Conservation (phyloP, 2,113 vertebrate species). For the western clawed frog (Xenopus tropicalis) region DNA sequence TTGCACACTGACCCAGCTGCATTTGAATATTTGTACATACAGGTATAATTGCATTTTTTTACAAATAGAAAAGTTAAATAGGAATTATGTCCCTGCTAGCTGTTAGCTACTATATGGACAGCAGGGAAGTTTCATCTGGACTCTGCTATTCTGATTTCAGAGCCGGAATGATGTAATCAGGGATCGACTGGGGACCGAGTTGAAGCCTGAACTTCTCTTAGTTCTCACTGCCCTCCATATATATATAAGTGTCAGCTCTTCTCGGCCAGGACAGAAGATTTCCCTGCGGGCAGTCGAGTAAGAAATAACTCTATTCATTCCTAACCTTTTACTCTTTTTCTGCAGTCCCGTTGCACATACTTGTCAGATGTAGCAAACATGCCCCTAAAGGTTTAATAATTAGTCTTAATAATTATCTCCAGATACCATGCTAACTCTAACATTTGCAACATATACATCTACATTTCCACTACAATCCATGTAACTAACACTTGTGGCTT, state of each 20-base stretch:
- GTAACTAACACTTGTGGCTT: no score
- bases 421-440: slow-evolving; percentile 32
- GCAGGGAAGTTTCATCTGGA: background rate
- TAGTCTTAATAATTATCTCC: background rate
- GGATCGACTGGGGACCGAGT: slow-evolving; percentile 88
- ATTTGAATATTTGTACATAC: slow-evolving; percentile 97
- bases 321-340: no score
- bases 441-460: slow-evolving; percentile 17
- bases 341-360: no score
- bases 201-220: slow-evolving; percentile 89
- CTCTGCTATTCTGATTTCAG: slow-evolving; percentile 58
- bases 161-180: slow-evolving; percentile 96
- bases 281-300: slow-evolving; percentile 97
- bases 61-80: background rate
- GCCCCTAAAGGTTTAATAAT: no score
- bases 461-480: background rate
- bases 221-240: slow-evolving; percentile 91
- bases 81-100: background rate
- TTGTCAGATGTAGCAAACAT: no score
- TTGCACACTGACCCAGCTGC: slow-evolving; percentile 89
- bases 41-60: slow-evolving; percentile 64
- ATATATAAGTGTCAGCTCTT: slow-evolving; percentile 93
- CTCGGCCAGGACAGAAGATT: slow-evolving; percentile 94
- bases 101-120: background rate
- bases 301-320: slow-evolving; percentile 55